These are phyloP conservation scores for Polydrusus pterygomalis DNA, from an alignment of 2,888 invertebrate species.

Conservation along the genomic window DNA sequence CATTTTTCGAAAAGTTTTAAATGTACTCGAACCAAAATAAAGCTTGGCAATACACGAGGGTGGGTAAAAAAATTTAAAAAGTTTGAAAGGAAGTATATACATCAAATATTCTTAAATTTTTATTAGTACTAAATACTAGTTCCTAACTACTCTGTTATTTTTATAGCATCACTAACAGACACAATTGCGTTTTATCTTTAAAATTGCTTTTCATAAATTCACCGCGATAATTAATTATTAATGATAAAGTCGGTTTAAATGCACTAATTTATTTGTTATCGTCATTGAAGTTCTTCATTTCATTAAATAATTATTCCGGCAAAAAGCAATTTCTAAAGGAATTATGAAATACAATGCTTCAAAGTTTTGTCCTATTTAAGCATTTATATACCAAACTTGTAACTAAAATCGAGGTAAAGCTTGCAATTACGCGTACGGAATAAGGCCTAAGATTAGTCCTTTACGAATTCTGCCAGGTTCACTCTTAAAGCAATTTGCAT, in stretches of 20 bases:
- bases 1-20: too few species aligned
- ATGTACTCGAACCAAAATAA: too few species aligned
- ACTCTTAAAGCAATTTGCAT: slow-evolving; percentile 62
- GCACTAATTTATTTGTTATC: not conserved
- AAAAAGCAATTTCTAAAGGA: slow-evolving; percentile 20
- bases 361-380: slow-evolving; percentile 46
- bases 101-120: too few species aligned
- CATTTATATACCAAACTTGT: slow-evolving; percentile 45
- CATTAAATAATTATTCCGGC: slow-evolving; percentile 21
- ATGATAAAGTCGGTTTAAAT: not conserved
- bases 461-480: slow-evolving; percentile 61
- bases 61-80: too few species aligned
- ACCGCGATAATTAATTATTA: too few species aligned
- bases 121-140: too few species aligned
- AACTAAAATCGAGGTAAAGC: slow-evolving; percentile 49
- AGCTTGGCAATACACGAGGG: too few species aligned
- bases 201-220: too few species aligned
- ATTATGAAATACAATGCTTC: slow-evolving; percentile 28
- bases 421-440: slow-evolving; percentile 50
- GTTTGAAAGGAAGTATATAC: too few species aligned
- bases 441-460: slow-evolving; percentile 53
- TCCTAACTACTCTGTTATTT: too few species aligned
- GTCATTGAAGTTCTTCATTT: not conserved
- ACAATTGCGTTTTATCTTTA: too few species aligned
- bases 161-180: too few species aligned